A percentile compares a stretch with the other conserved stretches of the same genome.
Evolutionary conservation across 2,888 invertebrate species (phyloP).

Genomic region (Clunio marinus): DNA sequence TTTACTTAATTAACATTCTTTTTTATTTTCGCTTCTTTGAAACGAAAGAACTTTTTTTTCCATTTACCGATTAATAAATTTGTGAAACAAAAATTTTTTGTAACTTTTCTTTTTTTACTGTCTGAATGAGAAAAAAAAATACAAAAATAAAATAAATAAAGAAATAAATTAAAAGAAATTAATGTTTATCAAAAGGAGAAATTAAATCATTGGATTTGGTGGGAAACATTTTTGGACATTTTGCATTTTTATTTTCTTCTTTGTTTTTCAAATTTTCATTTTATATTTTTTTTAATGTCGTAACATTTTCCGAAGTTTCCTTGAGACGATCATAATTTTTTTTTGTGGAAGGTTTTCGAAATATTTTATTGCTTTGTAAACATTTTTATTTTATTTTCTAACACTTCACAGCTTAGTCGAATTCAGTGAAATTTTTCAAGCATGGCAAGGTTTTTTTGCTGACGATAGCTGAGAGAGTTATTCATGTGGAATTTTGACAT

Average conservation of each 20-base stretch:
- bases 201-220: constrained; percentile 39
- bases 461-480: neutral
- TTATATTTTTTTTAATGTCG: constrained; percentile 23
- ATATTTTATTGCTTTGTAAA: neutral
- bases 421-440: neutral
- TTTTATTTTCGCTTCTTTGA: too few relatives aligned
- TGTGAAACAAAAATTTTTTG: neutral
- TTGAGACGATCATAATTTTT: too few relatives aligned
- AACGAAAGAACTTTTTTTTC: too few relatives aligned
- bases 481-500: too few relatives aligned
- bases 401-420: constrained; percentile 4
- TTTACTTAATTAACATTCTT: too few relatives aligned
- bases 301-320: neutral
- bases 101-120: neutral
- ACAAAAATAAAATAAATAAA: too few relatives aligned
- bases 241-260: neutral
- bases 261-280: neutral
- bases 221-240: constrained; percentile 10
- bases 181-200: constrained; percentile 12
- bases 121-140: neutral
- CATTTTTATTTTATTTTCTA: constrained; percentile 1
- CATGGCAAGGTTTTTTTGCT: neutral
- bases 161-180: neutral
- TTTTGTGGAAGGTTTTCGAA: neutral
- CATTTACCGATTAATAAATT: neutral